Conservation (phyloP, 2,888 invertebrate genomes). For the Ophioninae sp. region DNA sequence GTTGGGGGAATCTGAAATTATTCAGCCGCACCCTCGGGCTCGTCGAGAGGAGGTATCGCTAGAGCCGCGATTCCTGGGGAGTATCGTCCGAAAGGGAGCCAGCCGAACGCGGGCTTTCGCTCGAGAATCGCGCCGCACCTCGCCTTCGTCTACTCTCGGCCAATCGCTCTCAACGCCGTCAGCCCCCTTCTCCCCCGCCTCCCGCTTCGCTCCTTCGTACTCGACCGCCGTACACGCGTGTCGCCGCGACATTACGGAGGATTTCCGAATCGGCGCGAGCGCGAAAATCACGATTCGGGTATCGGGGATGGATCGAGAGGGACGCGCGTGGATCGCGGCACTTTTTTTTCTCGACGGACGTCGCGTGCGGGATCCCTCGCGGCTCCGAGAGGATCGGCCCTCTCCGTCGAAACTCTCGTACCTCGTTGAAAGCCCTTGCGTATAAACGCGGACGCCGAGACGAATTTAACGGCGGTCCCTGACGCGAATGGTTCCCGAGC, state of each 20-base stretch:
- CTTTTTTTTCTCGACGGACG: background rate
- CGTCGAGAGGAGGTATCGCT: constrained; percentile 30
- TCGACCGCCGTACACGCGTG: constrained; percentile 58
- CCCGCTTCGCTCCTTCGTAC: constrained; percentile 7
- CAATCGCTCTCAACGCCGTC: constrained; percentile 57
- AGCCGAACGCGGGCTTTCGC: constrained; percentile 16
- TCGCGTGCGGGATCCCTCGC: constrained; percentile 36
- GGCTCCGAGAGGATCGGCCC: background rate
- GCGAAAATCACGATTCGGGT: constrained; percentile 57
- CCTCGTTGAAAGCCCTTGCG: too few relatives aligned
- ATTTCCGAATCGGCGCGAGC: constrained; percentile 34
- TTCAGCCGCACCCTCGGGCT: constrained; percentile 58
- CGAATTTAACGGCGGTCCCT: too few relatives aligned
- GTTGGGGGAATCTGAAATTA: constrained; percentile 36
- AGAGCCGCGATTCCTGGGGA: constrained; percentile 29
- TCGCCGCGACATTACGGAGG: constrained; percentile 48
- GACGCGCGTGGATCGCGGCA: constrained; percentile 7
- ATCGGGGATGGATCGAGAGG: background rate
- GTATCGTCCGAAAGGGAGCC: constrained; percentile 24
- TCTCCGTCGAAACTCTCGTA: background rate
- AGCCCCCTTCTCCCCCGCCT: too few relatives aligned
- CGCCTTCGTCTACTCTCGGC: constrained; percentile 62
- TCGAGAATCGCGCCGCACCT: constrained; percentile 62
- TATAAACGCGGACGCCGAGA: too few relatives aligned
- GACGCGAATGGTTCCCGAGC: too few relatives aligned